Conservation (phyloP, 2,888 invertebrate species). For the Argynnis bischoffii region DNA sequence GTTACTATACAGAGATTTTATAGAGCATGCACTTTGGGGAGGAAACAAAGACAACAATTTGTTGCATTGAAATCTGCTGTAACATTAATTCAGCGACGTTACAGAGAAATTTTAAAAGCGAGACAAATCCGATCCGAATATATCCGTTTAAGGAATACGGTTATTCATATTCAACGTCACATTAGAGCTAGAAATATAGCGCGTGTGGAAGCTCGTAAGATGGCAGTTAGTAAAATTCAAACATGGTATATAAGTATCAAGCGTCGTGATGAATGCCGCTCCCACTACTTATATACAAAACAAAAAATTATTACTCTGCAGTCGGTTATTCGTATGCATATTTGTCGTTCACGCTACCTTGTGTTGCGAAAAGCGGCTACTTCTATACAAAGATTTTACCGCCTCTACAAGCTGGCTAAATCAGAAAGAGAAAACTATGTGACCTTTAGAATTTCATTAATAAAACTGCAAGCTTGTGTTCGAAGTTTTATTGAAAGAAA, state of each 20-base stretch:
- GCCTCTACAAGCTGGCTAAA: conserved; percentile 54
- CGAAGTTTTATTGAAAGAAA: conserved; percentile 56
- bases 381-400: conserved; percentile 53
- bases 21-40: conserved; percentile 52
- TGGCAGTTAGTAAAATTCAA: conserved; percentile 63
- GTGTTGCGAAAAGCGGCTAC: conserved; percentile 46
- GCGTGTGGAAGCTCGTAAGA: conserved; percentile 42
- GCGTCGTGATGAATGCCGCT: conserved; percentile 53
- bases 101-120: conserved; percentile 52
- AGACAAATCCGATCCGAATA: conserved; percentile 53
- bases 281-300: conserved; percentile 52
- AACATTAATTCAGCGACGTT: conserved; percentile 67
- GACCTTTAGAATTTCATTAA: conserved; percentile 39
- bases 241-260: conserved; percentile 59
- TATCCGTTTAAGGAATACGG: conserved; percentile 49
- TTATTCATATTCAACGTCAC: conserved; percentile 61
- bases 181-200: conserved; percentile 55
- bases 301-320: conserved; percentile 59
- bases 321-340: conserved; percentile 60
- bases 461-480: conserved; percentile 54
- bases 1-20: conserved; percentile 69
- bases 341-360: conserved; percentile 53
- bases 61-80: conserved; percentile 53
- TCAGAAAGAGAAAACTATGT: conserved; percentile 47
- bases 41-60: conserved; percentile 54